phyloP scores from a whole-genome alignment of 2,797 vertebrate species.

The Scleropages formosus region DNA sequence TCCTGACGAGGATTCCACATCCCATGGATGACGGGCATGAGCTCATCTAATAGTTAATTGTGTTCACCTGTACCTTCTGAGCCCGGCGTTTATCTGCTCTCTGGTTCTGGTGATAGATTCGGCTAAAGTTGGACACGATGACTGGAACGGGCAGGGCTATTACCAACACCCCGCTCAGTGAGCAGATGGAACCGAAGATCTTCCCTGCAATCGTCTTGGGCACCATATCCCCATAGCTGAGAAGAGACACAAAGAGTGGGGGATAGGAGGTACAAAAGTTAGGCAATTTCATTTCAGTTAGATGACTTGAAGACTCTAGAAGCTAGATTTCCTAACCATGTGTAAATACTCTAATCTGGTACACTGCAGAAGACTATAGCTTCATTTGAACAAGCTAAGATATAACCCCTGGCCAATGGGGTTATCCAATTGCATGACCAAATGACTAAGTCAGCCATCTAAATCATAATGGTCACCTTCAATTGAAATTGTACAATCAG shows the following conservation, averaged over 20 bases:
- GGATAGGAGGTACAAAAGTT: neutral
- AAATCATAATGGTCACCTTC: too few species aligned
- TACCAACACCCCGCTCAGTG: slow-evolving; percentile 93
- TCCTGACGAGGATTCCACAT: slow-evolving; percentile 6
- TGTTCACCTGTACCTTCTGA: slow-evolving; percentile 81
- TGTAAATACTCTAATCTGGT: too few species aligned
- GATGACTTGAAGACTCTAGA: too few species aligned
- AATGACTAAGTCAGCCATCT: too few species aligned
- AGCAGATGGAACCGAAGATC: slow-evolving; percentile 98
- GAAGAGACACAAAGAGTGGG: slow-evolving; percentile 20
- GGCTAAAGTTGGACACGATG: slow-evolving; percentile 98
- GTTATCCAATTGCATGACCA: too few species aligned
- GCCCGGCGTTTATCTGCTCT: slow-evolving; percentile 90
- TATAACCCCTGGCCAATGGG: too few species aligned
- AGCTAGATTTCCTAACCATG: too few species aligned
- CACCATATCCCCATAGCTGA: slow-evolving; percentile 96
- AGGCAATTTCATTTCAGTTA: neutral
- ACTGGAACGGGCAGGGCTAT: slow-evolving; percentile 95
- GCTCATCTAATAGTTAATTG: slow-evolving; percentile 44
- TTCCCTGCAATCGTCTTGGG: slow-evolving; percentile 98
- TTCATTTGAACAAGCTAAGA: too few species aligned
- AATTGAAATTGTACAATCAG: too few species aligned
- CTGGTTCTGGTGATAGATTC: slow-evolving; percentile 99
- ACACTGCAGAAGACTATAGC: too few species aligned
- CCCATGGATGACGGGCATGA: slow-evolving; percentile 18